phyloP scores from a whole-genome alignment of 2,797 vertebrate genomes.

The Limnodromus scolopaceus region DNA sequence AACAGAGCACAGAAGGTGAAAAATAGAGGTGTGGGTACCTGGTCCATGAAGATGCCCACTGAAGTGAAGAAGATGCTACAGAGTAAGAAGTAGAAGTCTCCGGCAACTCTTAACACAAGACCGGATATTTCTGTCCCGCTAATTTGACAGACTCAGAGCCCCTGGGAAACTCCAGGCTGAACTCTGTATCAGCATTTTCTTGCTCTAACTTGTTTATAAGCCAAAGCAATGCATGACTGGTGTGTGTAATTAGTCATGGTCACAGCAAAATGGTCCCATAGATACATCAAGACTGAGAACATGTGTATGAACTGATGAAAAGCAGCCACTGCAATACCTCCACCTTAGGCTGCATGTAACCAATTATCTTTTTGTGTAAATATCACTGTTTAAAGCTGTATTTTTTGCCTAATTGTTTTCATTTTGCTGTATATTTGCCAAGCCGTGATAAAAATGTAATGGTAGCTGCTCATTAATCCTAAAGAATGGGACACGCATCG shows the following conservation, averaged over 20 bases:
- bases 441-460: not conserved
- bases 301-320: not conserved
- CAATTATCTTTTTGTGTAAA: not conserved
- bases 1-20: not conserved
- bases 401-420: not conserved
- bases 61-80: not conserved
- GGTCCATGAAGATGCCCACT: not conserved
- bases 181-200: not conserved
- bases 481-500: not conserved
- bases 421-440: conserved; percentile 7
- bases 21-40: not conserved
- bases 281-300: not conserved
- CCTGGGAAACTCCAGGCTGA: not conserved
- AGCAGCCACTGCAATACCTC: not conserved
- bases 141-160: not conserved
- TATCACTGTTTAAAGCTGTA: conserved; percentile 6
- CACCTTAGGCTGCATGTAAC: not conserved
- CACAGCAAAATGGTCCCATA: not conserved
- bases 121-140: not conserved
- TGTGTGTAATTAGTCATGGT: not conserved
- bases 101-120: not conserved
- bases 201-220: not conserved
- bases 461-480: conserved; percentile 29
- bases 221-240: not conserved
- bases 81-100: not conserved